Evolutionary conservation across 1,140 invertebrate genomes (phyloP).

Genomic region (Halictus rubicundus): DNA sequence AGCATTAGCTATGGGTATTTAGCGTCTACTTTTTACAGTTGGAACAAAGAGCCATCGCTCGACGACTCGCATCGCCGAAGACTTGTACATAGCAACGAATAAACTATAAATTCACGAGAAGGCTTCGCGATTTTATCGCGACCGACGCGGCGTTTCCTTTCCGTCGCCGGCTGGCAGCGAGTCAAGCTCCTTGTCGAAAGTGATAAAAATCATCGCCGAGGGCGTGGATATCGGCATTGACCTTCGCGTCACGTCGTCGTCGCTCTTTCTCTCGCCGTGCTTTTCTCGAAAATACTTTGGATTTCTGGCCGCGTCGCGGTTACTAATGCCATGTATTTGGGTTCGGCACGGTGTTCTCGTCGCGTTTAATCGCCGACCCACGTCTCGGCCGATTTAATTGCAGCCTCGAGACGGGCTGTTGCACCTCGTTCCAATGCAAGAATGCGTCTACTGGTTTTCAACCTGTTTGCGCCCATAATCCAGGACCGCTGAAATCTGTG

Average conservation of each 20-base stretch:
- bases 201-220: slow-evolving; percentile 9
- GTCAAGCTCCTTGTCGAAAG: slow-evolving; percentile 21
- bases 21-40: no score
- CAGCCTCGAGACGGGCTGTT: slow-evolving; percentile 8
- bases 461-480: background rate
- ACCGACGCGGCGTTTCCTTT: slow-evolving; percentile 15
- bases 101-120: slow-evolving; percentile 4
- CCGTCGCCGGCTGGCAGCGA: slow-evolving; percentile 10
- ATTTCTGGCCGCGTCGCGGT: slow-evolving; percentile 22
- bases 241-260: slow-evolving; percentile 46
- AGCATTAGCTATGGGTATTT: no score
- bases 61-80: no score
- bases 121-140: background rate
- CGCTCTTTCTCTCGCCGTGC: slow-evolving; percentile 32
- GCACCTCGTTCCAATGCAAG: slow-evolving; percentile 19
- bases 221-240: slow-evolving; percentile 17
- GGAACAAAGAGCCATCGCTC: no score
- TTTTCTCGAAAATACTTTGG: slow-evolving; percentile 36
- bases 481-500: no score
- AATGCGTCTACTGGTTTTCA: background rate
- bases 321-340: slow-evolving; percentile 35
- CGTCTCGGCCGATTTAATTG: slow-evolving; percentile 19
- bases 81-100: slow-evolving; percentile 12
- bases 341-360: slow-evolving; percentile 1
- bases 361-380: slow-evolving; percentile 12